Base-by-base conservation (phyloP, 92 coral and sea anemone species). In the Nematostella vectensis region DNA sequence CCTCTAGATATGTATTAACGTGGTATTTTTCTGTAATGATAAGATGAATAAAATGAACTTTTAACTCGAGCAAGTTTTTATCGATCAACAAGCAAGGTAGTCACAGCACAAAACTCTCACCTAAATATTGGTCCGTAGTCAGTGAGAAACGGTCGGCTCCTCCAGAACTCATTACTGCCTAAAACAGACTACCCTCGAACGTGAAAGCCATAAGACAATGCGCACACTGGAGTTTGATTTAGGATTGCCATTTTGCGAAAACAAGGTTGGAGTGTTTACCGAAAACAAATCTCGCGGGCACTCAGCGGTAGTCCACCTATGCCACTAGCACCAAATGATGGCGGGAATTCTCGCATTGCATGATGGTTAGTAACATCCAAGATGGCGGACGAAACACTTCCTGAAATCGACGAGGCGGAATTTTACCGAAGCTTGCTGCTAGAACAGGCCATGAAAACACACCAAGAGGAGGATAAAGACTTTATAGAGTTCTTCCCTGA, bases 101-200 rank as follows among this genome's bases (percentile, higher is more conserved):
- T 15, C 6, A 33, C 15, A 6, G 15, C 40, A 33, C 40, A 33
- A 6, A 15, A 33, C 40, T 59, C 78, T 49, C 59, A 91, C 98
- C 95, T 58, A 91, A 78, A 67, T 91, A 91, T 49, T 82, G 95
- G 60, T 91, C 96, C 20, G 81, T 95, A 4, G 96, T 67, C 61
- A 91, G 47, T 9, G 81, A 64, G 70, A 74, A 87, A 23, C 94
- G 81, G 42, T 87, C 87, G 22, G 30, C 45, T 39, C 62, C 85
- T 23, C 48, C 76, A 24, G 59, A 52, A 77, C 24, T 50, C 68
- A 60, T 59, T 1, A 2, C 50, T 20, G 28, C 11, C 1, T 61
- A 6, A 15, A 6, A 33, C 40, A 6, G 6, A 33, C 40, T 15
- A 33, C 15, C n/a, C n/a, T n/a, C n/a, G n/a, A n/a, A n/a, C n/a